Percentiles rank a stretch among this genome's conserved stretches.
These are phyloP conservation scores for Struthidea cinerea DNA, from an alignment of 2,113 vertebrate species.

Conservation along the genomic window DNA sequence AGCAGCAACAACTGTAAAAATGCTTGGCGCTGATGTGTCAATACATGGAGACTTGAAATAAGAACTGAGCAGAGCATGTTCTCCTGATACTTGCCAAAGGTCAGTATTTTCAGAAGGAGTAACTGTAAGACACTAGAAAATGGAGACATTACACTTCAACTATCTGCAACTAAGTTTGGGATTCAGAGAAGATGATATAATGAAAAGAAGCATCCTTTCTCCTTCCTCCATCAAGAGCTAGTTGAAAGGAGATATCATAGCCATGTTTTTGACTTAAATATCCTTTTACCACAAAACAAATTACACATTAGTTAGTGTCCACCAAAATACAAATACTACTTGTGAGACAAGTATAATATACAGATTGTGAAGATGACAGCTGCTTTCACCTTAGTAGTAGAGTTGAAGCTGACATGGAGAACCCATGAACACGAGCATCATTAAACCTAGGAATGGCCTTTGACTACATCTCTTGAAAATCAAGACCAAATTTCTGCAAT, in stretches of 20 bases:
- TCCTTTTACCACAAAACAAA: neutral
- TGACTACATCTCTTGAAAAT: neutral
- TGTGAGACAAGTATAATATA: neutral
- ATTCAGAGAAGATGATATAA: neutral
- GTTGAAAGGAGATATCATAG: neutral
- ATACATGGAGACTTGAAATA: neutral
- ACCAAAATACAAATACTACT: neutral
- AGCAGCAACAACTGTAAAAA: neutral
- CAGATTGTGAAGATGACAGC: neutral
- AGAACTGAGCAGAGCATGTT: neutral
- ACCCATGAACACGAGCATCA: rapidly evolving
- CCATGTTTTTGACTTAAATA: neutral
- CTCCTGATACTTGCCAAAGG: neutral
- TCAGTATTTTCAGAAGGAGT: neutral
- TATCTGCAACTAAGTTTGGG: neutral
- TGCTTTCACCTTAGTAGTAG: neutral
- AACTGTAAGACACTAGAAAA: neutral
- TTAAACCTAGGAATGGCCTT: neutral
- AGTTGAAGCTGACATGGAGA: neutral
- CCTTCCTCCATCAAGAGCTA: neutral
- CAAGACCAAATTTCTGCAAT: neutral
- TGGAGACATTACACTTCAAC: neutral
- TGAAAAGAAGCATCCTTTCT: neutral
- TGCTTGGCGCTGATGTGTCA: neutral
- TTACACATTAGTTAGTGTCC: neutral